Conservation (phyloP, 2,113 vertebrate species). For the Saccopteryx leptura region DNA sequence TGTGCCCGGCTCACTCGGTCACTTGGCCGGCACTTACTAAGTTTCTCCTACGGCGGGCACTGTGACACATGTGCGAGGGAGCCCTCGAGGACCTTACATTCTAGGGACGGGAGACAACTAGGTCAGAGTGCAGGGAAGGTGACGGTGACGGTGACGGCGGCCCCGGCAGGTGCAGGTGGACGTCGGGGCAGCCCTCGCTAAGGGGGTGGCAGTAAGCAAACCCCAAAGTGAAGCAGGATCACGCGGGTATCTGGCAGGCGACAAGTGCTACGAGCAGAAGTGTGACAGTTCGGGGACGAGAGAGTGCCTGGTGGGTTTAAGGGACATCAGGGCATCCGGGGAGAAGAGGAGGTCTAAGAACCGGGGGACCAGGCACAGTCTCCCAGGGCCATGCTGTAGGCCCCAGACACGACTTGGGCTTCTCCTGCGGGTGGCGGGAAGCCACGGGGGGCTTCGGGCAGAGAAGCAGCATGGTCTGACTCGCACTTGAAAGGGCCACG, state of each 20-base stretch:
- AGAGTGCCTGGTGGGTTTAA: neutral
- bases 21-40: neutral
- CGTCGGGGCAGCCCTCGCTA: neutral
- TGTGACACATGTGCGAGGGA: accelerated
- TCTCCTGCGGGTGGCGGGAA: neutral
- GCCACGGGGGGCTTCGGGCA: neutral
- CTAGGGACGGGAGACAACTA: neutral
- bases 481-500: neutral
- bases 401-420: neutral
- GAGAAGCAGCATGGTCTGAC: neutral
- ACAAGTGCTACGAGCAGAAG: neutral
- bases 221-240: neutral
- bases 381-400: accelerated
- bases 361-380: neutral
- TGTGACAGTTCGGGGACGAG: neutral
- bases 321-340: neutral
- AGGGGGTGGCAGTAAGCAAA: neutral
- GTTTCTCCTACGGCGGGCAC: neutral
- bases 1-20: accelerated
- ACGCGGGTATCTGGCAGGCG: accelerated
- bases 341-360: neutral
- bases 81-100: neutral
- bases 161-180: neutral
- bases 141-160: neutral
- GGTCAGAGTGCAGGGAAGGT: neutral